phyloP scores from a whole-genome alignment of 2,888 invertebrate species.

The Lycaena phlaeas region DNA sequence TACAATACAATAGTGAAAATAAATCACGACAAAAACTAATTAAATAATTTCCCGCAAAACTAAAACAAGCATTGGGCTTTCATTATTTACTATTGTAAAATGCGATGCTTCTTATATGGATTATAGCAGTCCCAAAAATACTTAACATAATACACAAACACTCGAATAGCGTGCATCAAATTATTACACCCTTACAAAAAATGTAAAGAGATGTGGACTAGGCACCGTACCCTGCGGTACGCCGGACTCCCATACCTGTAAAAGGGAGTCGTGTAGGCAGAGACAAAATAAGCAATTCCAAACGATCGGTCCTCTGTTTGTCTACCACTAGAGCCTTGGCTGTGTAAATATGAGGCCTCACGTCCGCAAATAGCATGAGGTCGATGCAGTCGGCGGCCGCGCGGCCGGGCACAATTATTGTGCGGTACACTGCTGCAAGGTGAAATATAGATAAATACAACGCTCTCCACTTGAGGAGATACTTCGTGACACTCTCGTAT shows the following conservation, averaged over 20 bases:
- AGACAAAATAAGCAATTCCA: slow-evolving; percentile 73
- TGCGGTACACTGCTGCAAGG: slow-evolving; percentile 35
- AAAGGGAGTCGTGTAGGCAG: slow-evolving; percentile 63
- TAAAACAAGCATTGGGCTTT: too few relatives aligned
- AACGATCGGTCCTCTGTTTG: slow-evolving; percentile 68
- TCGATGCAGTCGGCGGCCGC: slow-evolving; percentile 53
- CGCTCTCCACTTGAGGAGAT: slow-evolving; percentile 29
- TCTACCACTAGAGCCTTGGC: slow-evolving; percentile 70
- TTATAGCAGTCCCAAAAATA: slow-evolving; percentile 10
- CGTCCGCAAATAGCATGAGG: slow-evolving; percentile 68
- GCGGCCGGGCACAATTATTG: slow-evolving; percentile 39
- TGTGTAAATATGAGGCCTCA: slow-evolving; percentile 65
- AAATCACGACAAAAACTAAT: too few relatives aligned
- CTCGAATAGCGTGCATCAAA: slow-evolving; percentile 43
- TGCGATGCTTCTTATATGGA: neutral
- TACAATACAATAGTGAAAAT: too few relatives aligned
- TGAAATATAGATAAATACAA: slow-evolving; percentile 35
- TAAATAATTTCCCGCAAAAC: too few relatives aligned
- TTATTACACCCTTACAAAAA: slow-evolving; percentile 45
- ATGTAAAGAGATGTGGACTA: slow-evolving; percentile 34
- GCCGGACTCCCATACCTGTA: slow-evolving; percentile 50
- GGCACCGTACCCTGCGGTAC: slow-evolving; percentile 44
- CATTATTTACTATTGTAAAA: neutral
- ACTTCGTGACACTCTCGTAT: slow-evolving; percentile 26
- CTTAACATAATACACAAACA: slow-evolving; percentile 35